Evolutionary conservation across 2,888 invertebrate genomes (phyloP).

Genomic region (Polia nebulosa): DNA sequence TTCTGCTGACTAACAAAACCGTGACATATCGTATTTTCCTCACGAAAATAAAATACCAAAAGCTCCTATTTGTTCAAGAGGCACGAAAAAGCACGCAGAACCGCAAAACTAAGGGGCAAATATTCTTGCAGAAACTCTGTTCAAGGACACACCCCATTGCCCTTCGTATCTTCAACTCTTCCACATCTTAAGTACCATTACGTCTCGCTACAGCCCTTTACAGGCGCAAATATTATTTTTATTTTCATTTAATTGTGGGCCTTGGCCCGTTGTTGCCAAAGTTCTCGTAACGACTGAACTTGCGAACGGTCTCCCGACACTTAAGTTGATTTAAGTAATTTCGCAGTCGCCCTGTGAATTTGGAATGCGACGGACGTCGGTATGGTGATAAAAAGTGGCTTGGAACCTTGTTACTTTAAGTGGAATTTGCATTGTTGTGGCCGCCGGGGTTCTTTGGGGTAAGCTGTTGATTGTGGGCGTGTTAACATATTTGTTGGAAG

Average conservation of each 20-base stretch:
- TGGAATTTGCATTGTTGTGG: constrained; percentile 32
- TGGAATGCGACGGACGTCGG: constrained; percentile 44
- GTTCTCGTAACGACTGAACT: constrained; percentile 52
- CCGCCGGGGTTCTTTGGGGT: neutral
- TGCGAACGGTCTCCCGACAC: constrained; percentile 47
- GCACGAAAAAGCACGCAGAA: constrained; percentile 8
- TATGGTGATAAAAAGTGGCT: constrained; percentile 35
- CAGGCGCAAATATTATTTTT: constrained; percentile 56
- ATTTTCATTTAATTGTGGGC: constrained; percentile 56
- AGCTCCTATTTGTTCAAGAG: constrained; percentile 23
- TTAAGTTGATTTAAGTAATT: constrained; percentile 60
- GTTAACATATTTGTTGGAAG: neutral
- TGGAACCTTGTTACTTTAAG: constrained; percentile 46
- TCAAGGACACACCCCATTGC: constrained; percentile 27
- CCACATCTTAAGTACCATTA: constrained; percentile 34
- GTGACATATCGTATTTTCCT: constrained; percentile 13
- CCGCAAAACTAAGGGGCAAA: constrained; percentile 26
- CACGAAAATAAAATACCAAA: constrained; percentile 30
- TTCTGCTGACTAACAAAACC: constrained; percentile 17
- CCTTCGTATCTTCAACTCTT: constrained; percentile 48
- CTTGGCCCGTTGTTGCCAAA: constrained; percentile 38
- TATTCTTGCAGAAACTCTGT: constrained; percentile 19
- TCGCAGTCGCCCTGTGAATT: constrained; percentile 50
- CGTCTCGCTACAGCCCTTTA: constrained; percentile 37
- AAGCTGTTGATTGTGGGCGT: neutral